Evolutionary conservation across 2,113 vertebrate species (phyloP).

Genomic region (Monarcha castaneiventris): DNA sequence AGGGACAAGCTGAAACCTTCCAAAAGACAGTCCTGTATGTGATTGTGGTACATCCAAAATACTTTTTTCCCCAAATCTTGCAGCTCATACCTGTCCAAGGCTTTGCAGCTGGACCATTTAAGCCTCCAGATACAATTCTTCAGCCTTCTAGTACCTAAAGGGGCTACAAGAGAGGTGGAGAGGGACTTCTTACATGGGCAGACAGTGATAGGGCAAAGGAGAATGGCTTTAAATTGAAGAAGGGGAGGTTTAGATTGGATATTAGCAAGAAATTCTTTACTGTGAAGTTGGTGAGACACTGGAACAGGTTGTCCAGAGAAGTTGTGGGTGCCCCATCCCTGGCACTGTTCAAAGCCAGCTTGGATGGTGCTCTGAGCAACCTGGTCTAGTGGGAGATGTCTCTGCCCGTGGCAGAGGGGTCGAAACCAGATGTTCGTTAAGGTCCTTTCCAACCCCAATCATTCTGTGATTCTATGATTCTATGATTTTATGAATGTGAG

Average conservation of each 20-base stretch:
- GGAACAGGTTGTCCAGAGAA: not conserved
- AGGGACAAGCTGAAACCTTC: not conserved
- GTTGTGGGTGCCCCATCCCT: not conserved
- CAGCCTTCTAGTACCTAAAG: not conserved
- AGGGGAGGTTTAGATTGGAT: not conserved
- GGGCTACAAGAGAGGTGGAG: not conserved
- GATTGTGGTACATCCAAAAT: not conserved
- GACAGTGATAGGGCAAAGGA: not conserved
- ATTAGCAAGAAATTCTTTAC: not conserved
- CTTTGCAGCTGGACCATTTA: not conserved
- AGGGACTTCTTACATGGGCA: not conserved
- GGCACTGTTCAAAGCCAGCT: not conserved
- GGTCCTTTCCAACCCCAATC: not conserved
- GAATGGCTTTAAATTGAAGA: not conserved
- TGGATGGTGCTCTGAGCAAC: not conserved
- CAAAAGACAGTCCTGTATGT: not conserved
- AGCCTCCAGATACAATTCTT: not conserved
- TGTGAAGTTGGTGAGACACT: not conserved
- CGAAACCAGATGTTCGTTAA: not conserved
- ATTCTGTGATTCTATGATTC: not conserved
- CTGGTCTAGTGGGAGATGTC: not conserved
- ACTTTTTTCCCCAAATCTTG: fast-evolving
- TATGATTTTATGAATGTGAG: not conserved
- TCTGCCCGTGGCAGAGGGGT: not conserved
- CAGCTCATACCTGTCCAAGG: not conserved